Base-by-base conservation (phyloP, 2,888 invertebrate genomes). In the Carabus problematicus region DNA sequence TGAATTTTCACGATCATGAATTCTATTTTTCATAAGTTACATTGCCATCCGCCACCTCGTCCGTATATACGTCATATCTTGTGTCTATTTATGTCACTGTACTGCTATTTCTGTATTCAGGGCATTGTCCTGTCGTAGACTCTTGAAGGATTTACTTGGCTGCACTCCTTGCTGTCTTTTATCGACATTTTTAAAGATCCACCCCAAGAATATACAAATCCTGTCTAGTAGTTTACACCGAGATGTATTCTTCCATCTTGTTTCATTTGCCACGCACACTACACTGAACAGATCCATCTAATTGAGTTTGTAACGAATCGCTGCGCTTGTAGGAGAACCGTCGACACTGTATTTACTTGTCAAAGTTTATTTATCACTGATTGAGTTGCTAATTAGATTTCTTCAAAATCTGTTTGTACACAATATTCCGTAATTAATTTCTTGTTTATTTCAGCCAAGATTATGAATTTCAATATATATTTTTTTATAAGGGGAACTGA, bases 391-490 rank as follows among this genome's bases (percentile, higher is more conserved):
- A 58, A 66, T 58, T 58, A 47, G 29, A 59, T 58, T 49, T 59
- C 47, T 14, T 12, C 59, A 40, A 49, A 47, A 66, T 59, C 45
- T 66, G 66, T 66, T 59, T 64, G 47, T 58, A 3, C 58, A 64
- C 56, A 66, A 66, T 66, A 59, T 59, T 66, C 42, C 45, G 47
- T 66, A 66, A 66, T 66, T 66, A 59, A 66, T 66, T 58, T 59
- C 58, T 49, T 66, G 58, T 66, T 66, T 66, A 66, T 66, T 59
- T 64, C 9, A 12, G 42, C 11, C 11, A 14, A 9, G 39, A 45
- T 56, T 56, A 39, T 19, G 62, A 49, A 54, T 64, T 64, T 64
- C 55, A 55, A n/a, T 19, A 42, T 47, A 7, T 16, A 11, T 47
- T 7, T 9, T 12, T 29, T 29, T 29, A 6, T 29, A 29, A 29